A percentile compares a stretch with the other conserved stretches of the same genome.
phyloP scores from a whole-genome alignment of 1,140 invertebrate species.

The Platyscapa corneri region DNA sequence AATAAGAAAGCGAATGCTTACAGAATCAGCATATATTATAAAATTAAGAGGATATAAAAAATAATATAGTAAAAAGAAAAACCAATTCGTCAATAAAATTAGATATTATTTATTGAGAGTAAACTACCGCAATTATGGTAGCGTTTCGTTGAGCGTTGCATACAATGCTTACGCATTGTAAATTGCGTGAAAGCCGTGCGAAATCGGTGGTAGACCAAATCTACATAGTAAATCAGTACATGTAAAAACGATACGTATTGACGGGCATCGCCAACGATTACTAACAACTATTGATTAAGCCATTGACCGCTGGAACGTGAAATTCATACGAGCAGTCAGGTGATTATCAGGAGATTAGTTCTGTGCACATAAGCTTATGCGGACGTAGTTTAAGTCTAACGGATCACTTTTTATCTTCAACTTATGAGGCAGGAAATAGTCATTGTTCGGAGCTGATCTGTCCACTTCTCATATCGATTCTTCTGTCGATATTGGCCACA shows the following conservation, averaged over 20 bases:
- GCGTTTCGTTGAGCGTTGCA: background rate
- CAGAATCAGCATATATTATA: no score
- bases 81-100: background rate
- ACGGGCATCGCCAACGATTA: background rate
- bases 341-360: background rate
- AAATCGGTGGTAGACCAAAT: background rate
- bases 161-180: background rate
- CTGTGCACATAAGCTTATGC: background rate
- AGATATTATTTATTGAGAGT: background rate
- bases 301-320: background rate
- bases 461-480: background rate
- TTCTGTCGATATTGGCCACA: background rate
- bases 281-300: background rate
- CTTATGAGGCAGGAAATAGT: background rate
- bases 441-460: background rate
- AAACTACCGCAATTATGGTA: background rate
- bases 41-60: no score
- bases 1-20: no score
- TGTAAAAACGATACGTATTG: background rate
- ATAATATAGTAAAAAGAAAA: no score
- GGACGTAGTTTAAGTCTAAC: background rate
- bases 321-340: background rate
- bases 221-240: background rate
- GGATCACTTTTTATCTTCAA: background rate
- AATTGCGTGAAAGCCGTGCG: background rate